Conservation (phyloP, 2,888 invertebrate genomes). For the Uropetala carovei region DNA sequence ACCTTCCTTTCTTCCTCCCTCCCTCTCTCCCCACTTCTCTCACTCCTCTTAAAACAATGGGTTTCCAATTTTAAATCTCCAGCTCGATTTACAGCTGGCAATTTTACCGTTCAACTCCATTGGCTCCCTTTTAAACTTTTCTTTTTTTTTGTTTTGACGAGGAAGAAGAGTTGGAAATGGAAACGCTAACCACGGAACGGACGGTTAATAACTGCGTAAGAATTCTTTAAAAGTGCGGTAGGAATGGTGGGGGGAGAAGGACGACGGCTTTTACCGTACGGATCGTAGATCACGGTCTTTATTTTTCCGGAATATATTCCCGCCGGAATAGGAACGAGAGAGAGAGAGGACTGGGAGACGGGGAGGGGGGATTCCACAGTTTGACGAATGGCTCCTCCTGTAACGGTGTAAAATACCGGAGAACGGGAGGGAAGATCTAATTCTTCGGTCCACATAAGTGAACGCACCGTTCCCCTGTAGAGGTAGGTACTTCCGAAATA, state of each 20-base stretch:
- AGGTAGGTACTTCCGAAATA: background rate
- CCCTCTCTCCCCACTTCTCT: background rate
- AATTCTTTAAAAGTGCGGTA: background rate
- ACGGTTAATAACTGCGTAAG: background rate
- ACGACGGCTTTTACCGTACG: background rate
- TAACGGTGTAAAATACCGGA: background rate
- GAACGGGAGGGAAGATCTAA: background rate
- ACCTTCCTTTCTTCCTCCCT: background rate
- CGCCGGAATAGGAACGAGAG: background rate
- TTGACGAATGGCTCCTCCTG: background rate
- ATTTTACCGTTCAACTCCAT: background rate
- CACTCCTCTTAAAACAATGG: background rate
- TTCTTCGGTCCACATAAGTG: background rate
- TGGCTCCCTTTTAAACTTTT: background rate
- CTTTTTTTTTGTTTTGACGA: background rate
- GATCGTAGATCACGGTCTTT: background rate
- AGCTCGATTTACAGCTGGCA: background rate
- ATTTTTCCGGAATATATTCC: background rate
- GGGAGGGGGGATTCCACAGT: background rate
- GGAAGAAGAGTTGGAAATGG: background rate
- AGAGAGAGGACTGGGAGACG: no score
- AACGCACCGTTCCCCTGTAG: background rate
- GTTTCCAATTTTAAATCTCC: conserved; percentile 34
- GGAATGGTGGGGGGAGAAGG: background rate
- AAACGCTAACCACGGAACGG: background rate